Evolutionary conservation across 2,113 vertebrate genomes (phyloP).

Genomic region (cattle (Bos taurus)): ARS-UCD2.0 NC_037336.1:10517001-10517500

Average conservation of each 20-base stretch:
- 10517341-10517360: background rate
- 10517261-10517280: conserved; percentile 56
- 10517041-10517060: conserved; percentile 47
- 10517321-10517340: conserved; percentile 6
- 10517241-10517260: conserved; percentile 43
- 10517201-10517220: conserved; percentile 48
- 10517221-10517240: conserved; percentile 23
- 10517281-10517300: background rate
- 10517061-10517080: conserved; percentile 14
- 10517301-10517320: background rate
- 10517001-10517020: conserved; percentile 27
- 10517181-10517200: conserved; percentile 36
- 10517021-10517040: conserved; percentile 41
- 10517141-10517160: conserved; percentile 55
- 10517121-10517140: conserved; percentile 50
- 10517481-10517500: background rate
- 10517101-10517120: conserved; percentile 40
- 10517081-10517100: conserved; percentile 54
- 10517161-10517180: conserved; percentile 57
- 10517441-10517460: background rate
- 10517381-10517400: background rate
- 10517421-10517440: background rate
- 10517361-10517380: background rate
- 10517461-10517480: conserved; percentile 3
- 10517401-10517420: background rate